Percentiles rank a stretch among this genome's conserved stretches.
phyloP scores from a whole-genome alignment of 2,797 vertebrate species.

The Xiphophorus birchmanni region DNA sequence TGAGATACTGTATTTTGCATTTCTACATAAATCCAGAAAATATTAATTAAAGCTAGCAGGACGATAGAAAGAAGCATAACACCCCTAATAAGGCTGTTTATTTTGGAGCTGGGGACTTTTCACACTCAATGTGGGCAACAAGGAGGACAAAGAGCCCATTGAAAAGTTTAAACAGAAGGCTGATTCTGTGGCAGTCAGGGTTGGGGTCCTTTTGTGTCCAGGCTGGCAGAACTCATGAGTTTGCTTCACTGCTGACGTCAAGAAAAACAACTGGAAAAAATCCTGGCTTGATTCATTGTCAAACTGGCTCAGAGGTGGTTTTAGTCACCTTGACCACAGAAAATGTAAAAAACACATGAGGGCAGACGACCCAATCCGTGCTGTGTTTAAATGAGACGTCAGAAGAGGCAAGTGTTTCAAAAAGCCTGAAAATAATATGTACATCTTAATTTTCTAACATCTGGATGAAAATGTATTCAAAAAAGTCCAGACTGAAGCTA shows the following conservation, averaged over 20 bases:
- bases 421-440: neutral
- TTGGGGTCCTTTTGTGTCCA: slow-evolving; percentile 27
- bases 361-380: neutral
- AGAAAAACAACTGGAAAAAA: slow-evolving; percentile 16
- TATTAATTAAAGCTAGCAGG: slow-evolving; percentile 10
- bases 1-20: neutral
- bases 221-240: slow-evolving; percentile 40
- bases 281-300: neutral
- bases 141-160: slow-evolving; percentile 63
- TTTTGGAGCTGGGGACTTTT: slow-evolving; percentile 39
- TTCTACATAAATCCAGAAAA: neutral
- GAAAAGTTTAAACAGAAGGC: slow-evolving; percentile 54
- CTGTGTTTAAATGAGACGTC: neutral
- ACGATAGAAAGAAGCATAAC: slow-evolving; percentile 8
- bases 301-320: neutral
- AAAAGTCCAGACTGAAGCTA: neutral
- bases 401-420: neutral
- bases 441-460: neutral
- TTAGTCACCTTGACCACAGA: neutral
- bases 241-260: slow-evolving; percentile 42
- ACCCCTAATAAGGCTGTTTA: slow-evolving; percentile 23
- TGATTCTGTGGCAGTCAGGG: slow-evolving; percentile 44
- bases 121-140: slow-evolving; percentile 24
- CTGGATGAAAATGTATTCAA: neutral
- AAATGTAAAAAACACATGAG: neutral